Percentiles rank a stretch among this genome's conserved stretches.
Evolutionary conservation across 2,888 invertebrate species (phyloP).

Genomic region (Xylocampa areola): DNA sequence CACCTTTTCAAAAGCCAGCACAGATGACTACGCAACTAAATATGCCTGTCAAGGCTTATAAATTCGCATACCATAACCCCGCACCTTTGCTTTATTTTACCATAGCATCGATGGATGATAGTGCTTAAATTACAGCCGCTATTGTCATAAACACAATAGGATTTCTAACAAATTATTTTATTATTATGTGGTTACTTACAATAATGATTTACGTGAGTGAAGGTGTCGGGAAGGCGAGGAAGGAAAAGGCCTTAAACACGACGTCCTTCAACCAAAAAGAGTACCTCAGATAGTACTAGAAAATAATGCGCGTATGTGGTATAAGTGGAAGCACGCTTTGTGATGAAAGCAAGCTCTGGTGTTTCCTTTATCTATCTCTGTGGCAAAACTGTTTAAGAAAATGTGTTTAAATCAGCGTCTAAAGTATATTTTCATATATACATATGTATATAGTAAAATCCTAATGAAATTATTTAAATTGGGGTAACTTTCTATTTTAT

Average conservation of each 20-base stretch:
- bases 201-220: constrained; percentile 25
- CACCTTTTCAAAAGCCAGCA: constrained; percentile 5
- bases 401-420: no score
- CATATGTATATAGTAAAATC: no score
- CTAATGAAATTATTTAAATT: no score
- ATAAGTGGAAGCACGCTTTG: no score
- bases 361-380: no score
- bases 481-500: no score
- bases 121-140: constrained; percentile 42
- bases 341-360: no score
- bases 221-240: constrained; percentile 5
- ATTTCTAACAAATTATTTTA: constrained; percentile 36
- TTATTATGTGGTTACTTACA: constrained; percentile 29
- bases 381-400: no score
- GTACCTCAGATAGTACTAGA: no score
- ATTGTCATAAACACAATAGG: constrained; percentile 45
- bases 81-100: constrained; percentile 36
- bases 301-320: no score
- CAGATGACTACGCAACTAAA: constrained; percentile 30
- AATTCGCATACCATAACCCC: constrained; percentile 27
- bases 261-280: background rate
- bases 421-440: no score
- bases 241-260: background rate
- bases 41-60: constrained; percentile 24
- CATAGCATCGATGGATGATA: constrained; percentile 26